Conservation (phyloP, 2,888 invertebrate species). For the Empis stercorea region DNA sequence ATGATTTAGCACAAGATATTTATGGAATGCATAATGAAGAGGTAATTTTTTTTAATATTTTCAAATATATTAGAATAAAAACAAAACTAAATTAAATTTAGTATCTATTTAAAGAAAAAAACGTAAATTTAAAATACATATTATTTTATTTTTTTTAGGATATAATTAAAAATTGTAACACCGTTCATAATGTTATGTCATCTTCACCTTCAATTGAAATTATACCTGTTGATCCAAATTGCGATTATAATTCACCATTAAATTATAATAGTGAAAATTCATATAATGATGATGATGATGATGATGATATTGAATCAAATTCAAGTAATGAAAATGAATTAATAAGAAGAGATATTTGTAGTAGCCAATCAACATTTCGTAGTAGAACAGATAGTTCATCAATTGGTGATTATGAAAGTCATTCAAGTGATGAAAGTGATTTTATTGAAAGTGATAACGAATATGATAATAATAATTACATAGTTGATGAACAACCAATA, state of each 20-base stretch:
- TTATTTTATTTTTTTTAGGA: too few relatives aligned
- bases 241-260: conserved; percentile 18
- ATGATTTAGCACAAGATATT: too few relatives aligned
- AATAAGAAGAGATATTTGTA: conserved; percentile 20
- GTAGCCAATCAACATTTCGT: conserved; percentile 27
- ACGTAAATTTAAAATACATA: too few relatives aligned
- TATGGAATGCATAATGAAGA: not conserved
- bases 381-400: conserved; percentile 32
- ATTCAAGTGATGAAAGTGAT: conserved; percentile 33
- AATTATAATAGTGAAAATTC: conserved; percentile 3
- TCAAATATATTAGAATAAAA: not conserved
- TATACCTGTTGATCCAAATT: conserved; percentile 24
- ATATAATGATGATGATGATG: conserved; percentile 15
- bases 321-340: conserved; percentile 4
- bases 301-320: conserved; percentile 14
- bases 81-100: too few relatives aligned
- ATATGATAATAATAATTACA: not conserved
- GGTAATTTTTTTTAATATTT: not conserved
- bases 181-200: not conserved
- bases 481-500: not conserved
- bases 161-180: not conserved
- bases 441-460: conserved; percentile 15
- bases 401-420: conserved; percentile 34
- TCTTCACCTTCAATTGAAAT: conserved; percentile 20
- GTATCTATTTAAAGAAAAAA: too few relatives aligned